Evolutionary conservation across 2,888 invertebrate genomes (phyloP).

Genomic region (Neuroscelio doddi): DNA sequence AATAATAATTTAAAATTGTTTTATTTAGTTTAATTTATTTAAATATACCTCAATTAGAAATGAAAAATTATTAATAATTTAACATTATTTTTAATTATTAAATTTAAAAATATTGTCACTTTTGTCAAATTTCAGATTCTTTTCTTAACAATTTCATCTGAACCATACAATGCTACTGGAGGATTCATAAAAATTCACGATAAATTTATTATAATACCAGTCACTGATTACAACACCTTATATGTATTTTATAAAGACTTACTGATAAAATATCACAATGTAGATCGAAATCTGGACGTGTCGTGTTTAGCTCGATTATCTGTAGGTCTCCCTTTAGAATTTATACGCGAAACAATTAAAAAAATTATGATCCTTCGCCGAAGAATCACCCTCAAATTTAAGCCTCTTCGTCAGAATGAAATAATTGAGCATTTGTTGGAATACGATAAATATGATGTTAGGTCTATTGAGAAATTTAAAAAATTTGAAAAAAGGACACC

Average conservation of each 20-base stretch:
- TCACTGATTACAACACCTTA: conserved; percentile 77
- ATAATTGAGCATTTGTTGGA: conserved; percentile 73
- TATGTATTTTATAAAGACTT: conserved; percentile 74
- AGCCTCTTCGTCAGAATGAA: conserved; percentile 74
- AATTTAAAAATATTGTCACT: neutral
- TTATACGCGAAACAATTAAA: conserved; percentile 72
- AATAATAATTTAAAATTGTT: too few relatives aligned
- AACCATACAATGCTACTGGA: conserved; percentile 74
- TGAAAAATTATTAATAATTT: too few relatives aligned
- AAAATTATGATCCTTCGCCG: conserved; percentile 73
- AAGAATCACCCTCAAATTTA: conserved; percentile 73
- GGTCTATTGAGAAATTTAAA: conserved; percentile 41
- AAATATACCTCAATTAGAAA: too few relatives aligned
- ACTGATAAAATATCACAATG: conserved; percentile 76
- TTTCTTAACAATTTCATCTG: conserved; percentile 79
- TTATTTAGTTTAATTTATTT: too few relatives aligned
- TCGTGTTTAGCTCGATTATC: conserved; percentile 75
- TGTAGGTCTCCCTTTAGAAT: conserved; percentile 74
- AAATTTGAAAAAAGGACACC: conserved; percentile 55
- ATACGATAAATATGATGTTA: conserved; percentile 48
- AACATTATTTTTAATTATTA: too few relatives aligned
- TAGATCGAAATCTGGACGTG: conserved; percentile 76
- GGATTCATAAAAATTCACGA: conserved; percentile 76
- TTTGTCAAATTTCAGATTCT: conserved; percentile 66
- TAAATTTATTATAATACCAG: conserved; percentile 74